phyloP scores from a whole-genome alignment of 1,140 invertebrate species.

The Rhyzopertha dominica region DNA sequence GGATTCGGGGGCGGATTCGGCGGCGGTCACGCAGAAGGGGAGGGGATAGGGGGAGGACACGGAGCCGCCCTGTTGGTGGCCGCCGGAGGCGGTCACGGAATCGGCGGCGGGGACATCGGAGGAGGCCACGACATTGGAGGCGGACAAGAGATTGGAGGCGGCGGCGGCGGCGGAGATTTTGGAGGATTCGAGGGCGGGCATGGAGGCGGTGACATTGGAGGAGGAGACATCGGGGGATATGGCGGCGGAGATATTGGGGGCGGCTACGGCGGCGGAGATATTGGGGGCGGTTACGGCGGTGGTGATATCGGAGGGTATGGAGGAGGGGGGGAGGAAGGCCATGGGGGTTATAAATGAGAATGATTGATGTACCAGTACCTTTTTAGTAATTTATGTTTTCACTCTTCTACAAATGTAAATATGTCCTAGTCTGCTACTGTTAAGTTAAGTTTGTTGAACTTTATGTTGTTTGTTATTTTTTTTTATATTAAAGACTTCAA shows the following conservation, averaged over 20 bases:
- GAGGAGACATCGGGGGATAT: conserved; percentile 20
- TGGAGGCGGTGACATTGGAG: conserved; percentile 11
- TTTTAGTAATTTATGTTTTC: no score
- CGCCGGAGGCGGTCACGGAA: conserved; percentile 15
- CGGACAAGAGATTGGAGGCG: conserved; percentile 13
- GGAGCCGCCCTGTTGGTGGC: conserved; percentile 15
- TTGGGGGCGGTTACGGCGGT: conserved; percentile 16
- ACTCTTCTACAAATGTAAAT: no score
- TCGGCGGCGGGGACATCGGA: conserved; percentile 11
- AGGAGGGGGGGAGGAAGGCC: conserved; percentile 29
- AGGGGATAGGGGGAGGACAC: conserved; percentile 19
- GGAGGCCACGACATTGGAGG: conserved; percentile 28
- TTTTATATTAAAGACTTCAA: no score
- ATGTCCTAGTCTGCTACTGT: no score
- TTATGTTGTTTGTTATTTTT: no score
- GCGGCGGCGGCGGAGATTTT: conserved; percentile 4
- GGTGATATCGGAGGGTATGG: conserved; percentile 19
- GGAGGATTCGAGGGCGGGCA: conserved; percentile 10
- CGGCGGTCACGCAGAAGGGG: conserved; percentile 13
- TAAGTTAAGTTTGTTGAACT: no score
- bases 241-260: conserved; percentile 17
- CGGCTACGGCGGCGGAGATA: conserved; percentile 26
- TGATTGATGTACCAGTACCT: conserved; percentile 1
- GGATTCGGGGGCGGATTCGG: conserved; percentile 33
- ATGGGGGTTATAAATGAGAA: conserved; percentile 26